Evolutionary conservation across 2,797 vertebrate genomes (phyloP).

Genomic region (Artibeus jamaicensis): DNA sequence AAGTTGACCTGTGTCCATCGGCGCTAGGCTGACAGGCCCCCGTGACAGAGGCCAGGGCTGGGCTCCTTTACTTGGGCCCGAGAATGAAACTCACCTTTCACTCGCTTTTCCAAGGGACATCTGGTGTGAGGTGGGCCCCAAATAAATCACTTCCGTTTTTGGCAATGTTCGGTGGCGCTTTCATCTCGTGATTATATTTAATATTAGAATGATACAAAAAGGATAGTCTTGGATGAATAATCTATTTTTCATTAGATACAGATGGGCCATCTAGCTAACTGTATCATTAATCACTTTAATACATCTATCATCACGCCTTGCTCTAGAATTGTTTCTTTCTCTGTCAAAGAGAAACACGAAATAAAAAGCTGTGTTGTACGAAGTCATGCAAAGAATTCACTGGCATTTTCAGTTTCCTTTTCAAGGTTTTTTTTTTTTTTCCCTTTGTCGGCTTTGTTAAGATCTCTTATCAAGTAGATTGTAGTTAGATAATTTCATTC

Average conservation of each 20-base stretch:
- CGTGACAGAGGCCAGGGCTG: neutral
- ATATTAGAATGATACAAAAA: conserved; percentile 75
- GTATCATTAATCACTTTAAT: conserved; percentile 79
- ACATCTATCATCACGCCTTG: conserved; percentile 41
- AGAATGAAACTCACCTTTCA: neutral
- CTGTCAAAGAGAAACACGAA: neutral
- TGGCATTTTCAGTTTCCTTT: conserved; percentile 5
- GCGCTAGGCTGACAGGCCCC: neutral
- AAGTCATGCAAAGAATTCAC: conserved; percentile 65
- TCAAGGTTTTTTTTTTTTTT: neutral
- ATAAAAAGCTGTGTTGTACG: conserved; percentile 73
- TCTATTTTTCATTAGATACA: conserved; percentile 72
- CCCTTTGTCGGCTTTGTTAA: neutral
- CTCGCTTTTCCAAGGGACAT: conserved; percentile 17
- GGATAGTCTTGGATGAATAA: conserved; percentile 72
- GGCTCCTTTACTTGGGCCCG: neutral
- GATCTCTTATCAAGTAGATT: conserved; percentile 57
- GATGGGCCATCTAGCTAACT: conserved; percentile 74
- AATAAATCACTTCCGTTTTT: conserved; percentile 66
- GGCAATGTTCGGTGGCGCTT: conserved; percentile 68
- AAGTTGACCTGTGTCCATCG: neutral
- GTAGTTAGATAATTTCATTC: conserved; percentile 60
- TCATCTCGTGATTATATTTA: conserved; percentile 75
- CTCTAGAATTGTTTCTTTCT: conserved; percentile 3
- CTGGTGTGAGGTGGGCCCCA: neutral